phyloP scores from a whole-genome alignment of 64 coral and sea anemone genomes.

The Catalaphyllia jardinei region DNA sequence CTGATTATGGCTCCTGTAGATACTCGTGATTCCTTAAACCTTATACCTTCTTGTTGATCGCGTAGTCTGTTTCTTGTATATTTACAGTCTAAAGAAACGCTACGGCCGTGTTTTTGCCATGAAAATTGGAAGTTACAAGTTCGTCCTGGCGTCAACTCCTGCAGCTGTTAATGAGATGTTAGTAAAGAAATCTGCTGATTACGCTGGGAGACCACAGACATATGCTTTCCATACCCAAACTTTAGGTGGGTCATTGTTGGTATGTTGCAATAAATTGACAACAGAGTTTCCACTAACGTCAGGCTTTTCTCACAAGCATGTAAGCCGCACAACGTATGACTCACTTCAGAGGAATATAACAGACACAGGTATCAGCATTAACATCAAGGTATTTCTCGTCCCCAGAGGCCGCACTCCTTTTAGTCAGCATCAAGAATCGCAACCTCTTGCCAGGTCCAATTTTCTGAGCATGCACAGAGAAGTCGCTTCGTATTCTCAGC shows the following conservation, averaged over 20 bases:
- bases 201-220: conserved; percentile 52
- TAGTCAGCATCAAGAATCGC: too few species aligned
- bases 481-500: too few species aligned
- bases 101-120: conserved; percentile 40
- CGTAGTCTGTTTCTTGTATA: not conserved
- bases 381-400: too few species aligned
- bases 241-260: conserved; percentile 26
- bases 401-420: too few species aligned
- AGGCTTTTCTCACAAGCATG: too few species aligned
- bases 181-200: conserved; percentile 46
- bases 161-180: conserved; percentile 57
- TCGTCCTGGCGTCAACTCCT: conserved; percentile 17
- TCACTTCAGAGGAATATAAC: too few species aligned
- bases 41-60: not conserved
- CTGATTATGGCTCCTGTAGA: too few species aligned
- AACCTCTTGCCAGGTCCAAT: too few species aligned
- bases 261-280: not conserved
- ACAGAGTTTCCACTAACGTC: not conserved
- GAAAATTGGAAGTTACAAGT: conserved; percentile 60
- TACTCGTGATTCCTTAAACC: too few species aligned
- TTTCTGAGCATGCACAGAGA: too few species aligned
- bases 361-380: too few species aligned
- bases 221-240: conserved; percentile 10
- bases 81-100: conserved; percentile 24
- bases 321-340: too few species aligned